phyloP scores from a whole-genome alignment of 2,113 vertebrate genomes.

The Dasyornis broadbenti region DNA sequence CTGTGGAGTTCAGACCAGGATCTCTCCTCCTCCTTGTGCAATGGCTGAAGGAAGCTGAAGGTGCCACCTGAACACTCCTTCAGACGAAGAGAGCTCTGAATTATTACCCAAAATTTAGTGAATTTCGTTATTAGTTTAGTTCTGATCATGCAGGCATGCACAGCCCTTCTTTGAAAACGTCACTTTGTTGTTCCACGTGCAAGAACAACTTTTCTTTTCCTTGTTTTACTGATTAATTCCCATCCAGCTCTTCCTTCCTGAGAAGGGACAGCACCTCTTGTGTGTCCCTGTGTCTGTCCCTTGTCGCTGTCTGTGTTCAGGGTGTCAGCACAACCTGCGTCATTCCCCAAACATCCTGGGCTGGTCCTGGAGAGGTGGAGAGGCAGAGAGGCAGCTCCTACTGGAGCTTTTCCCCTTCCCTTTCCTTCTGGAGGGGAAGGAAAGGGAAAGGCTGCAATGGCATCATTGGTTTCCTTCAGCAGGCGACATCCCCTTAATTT shows the following conservation, averaged over 20 bases:
- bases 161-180: background rate
- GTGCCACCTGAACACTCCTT: background rate
- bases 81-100: background rate
- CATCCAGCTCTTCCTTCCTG: background rate
- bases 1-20: background rate
- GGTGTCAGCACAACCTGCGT: background rate
- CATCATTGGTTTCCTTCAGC: background rate
- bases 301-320: background rate
- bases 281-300: background rate
- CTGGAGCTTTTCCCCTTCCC: too few relatives aligned
- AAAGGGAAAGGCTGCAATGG: background rate
- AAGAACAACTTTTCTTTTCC: background rate
- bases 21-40: background rate
- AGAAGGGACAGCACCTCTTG: background rate
- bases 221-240: background rate
- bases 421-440: too few relatives aligned
- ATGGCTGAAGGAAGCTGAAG: background rate
- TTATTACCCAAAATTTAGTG: background rate
- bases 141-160: background rate
- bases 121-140: background rate
- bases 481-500: background rate
- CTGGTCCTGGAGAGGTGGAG: background rate
- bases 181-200: background rate
- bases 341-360: background rate
- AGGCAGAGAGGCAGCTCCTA: too few relatives aligned